phyloP scores from a whole-genome alignment of 2,113 vertebrate species.

The Accipiter virgatus region DNA sequence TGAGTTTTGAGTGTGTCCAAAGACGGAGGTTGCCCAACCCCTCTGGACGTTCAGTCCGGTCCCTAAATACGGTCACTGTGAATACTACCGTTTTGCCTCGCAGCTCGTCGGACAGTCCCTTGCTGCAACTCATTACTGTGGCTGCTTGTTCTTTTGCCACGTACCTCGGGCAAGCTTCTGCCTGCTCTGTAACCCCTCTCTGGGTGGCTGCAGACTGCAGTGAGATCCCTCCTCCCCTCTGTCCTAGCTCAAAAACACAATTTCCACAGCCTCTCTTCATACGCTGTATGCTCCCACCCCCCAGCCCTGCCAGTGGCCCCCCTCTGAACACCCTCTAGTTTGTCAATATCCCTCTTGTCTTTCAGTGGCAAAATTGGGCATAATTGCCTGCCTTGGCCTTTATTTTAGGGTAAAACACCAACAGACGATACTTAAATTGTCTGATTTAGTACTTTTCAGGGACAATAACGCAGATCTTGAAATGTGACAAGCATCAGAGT shows the following conservation, averaged over 20 bases:
- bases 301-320: background rate
- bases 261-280: background rate
- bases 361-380: background rate
- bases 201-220: background rate
- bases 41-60: background rate
- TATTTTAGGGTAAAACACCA: background rate
- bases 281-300: rapidly evolving
- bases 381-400: background rate
- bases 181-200: background rate
- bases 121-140: background rate
- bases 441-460: background rate
- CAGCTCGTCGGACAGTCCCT: background rate
- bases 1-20: background rate
- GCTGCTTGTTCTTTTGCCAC: background rate
- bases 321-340: background rate
- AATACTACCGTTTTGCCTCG: background rate
- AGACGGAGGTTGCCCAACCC: background rate
- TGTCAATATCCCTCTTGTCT: background rate
- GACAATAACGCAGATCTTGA: background rate
- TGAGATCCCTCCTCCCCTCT: background rate
- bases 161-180: background rate
- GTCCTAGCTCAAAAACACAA: background rate
- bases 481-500: slow-evolving; percentile 3
- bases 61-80: background rate
- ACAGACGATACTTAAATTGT: background rate